These are phyloP conservation scores for Pionites leucogaster DNA, from an alignment of 2,113 vertebrate genomes.

Conservation along the genomic window DNA sequence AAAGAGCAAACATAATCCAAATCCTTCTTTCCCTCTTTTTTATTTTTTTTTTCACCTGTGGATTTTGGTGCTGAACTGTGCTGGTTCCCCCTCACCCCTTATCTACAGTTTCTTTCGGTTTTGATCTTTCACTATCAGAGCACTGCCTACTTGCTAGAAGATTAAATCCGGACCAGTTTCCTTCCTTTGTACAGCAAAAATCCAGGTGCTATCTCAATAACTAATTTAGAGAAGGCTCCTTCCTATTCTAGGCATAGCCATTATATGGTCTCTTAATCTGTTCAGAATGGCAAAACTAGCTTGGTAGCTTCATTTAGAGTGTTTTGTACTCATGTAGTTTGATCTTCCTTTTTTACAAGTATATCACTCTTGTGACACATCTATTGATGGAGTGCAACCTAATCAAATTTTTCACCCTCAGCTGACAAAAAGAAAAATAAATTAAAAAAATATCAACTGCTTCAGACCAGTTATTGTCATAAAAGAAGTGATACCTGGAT, in stretches of 20 bases:
- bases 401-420: not conserved
- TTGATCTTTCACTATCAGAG: not conserved
- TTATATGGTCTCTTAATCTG: not conserved
- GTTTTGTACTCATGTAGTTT: not conserved
- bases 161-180: not conserved
- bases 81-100: rapidly evolving
- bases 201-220: not conserved
- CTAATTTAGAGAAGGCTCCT: not conserved
- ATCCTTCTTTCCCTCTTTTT: not conserved
- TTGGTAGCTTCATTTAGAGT: not conserved
- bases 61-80: not conserved
- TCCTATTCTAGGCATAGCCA: not conserved
- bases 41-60: not conserved
- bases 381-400: not conserved
- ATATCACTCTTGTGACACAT: not conserved
- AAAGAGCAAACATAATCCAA: not conserved
- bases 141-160: not conserved
- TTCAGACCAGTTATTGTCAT: not conserved
- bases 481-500: not conserved
- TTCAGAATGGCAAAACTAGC: not conserved
- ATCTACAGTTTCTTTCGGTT: not conserved
- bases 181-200: not conserved
- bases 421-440: not conserved
- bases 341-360: not conserved
- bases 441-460: not conserved